Percentiles rank a stretch among this genome's conserved stretches.
Evolutionary conservation across 2,888 invertebrate genomes (phyloP).

Genomic region (Stomorhina lunata): DNA sequence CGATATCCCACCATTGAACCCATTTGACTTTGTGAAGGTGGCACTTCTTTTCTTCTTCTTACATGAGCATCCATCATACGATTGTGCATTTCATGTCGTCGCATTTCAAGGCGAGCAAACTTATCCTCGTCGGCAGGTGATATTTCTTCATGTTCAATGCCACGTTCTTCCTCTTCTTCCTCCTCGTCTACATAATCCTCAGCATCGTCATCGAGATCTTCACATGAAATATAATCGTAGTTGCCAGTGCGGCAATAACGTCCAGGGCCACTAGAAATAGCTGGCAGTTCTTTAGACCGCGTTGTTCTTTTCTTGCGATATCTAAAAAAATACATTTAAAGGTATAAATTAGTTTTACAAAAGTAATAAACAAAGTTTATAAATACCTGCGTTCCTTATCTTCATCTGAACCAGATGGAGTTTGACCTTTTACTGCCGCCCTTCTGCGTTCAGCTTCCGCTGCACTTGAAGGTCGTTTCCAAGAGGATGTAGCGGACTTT

Average conservation of each 20-base stretch:
- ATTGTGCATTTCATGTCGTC: conserved; percentile 79
- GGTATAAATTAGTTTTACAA: background rate
- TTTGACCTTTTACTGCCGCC: conserved; percentile 70
- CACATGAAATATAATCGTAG: conserved; percentile 78
- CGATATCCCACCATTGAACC: conserved; percentile 55
- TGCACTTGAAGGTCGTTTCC: conserved; percentile 83
- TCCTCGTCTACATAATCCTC: conserved; percentile 76
- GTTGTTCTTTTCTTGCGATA: conserved; percentile 81
- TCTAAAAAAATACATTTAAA: conserved; percentile 68
- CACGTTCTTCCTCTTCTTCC: conserved; percentile 68
- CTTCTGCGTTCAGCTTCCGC: conserved; percentile 81
- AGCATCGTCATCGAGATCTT: conserved; percentile 76
- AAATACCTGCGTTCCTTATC: conserved; percentile 81
- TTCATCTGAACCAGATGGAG: conserved; percentile 81
- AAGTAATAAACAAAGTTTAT: background rate
- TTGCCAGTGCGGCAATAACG: conserved; percentile 71
- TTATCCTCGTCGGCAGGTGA: conserved; percentile 78
- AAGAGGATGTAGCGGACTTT: conserved; percentile 72
- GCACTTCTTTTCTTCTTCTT: conserved; percentile 73
- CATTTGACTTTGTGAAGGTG: conserved; percentile 59
- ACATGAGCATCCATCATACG: conserved; percentile 78
- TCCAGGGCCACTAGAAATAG: conserved; percentile 44
- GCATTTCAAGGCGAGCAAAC: conserved; percentile 78
- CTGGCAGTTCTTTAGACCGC: conserved; percentile 73
- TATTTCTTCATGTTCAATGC: conserved; percentile 67